Base-by-base conservation (phyloP, 2,113 vertebrate genomes). In the Aptenodytes patagonicus region DNA sequence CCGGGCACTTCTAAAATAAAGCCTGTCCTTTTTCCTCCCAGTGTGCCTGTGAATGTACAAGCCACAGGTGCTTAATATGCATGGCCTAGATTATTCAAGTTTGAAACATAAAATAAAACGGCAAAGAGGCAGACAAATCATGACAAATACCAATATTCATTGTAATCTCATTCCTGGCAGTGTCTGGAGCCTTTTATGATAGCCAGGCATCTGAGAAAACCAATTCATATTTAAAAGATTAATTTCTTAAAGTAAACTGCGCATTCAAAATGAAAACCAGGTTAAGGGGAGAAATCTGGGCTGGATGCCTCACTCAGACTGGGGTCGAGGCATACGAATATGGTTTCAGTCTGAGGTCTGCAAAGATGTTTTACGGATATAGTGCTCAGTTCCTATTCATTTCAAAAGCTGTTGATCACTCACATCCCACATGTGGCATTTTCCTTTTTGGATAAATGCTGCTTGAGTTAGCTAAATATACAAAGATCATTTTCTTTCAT, bases 131-230 rank as follows among this genome's bases (percentile, higher is more conserved):
- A 97, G 93, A 90, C 94, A 80, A 95, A 98, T 95, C 75, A 96
- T 98, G 97, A 96, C 89, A 97, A 97, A 98, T 97, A 93, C 61
- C 94, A 89, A 95, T 94, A 95, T 83, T 97, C 96, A 92, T 62
- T 34, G 29, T 98, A 98, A 98, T 98, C 95, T 98, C 96, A 97
- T 98, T 98, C 95, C 73, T 95, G 65, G 93, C 73, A 86, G 79
- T 95, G 96, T 97, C 97, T 98, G 97, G 97, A 98, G 97, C 94
- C 97, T 97, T 95, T 91, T 69, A 83, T 96, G 97, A 98, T 91
- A 95, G 96, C 95, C 87, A 96, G 93, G 95, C 94, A 98, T 98
- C 96, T 98, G 94, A 97, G 97, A 97, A 98, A 87, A 91, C 85
- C 94, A 95, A 96, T 97, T 96, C 93, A 96, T 97, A 97, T 91